A percentile compares a stretch with the other conserved stretches of the same genome.
Evolutionary conservation across 1,140 invertebrate genomes (phyloP).

Genomic region (Samia ricini): DNA sequence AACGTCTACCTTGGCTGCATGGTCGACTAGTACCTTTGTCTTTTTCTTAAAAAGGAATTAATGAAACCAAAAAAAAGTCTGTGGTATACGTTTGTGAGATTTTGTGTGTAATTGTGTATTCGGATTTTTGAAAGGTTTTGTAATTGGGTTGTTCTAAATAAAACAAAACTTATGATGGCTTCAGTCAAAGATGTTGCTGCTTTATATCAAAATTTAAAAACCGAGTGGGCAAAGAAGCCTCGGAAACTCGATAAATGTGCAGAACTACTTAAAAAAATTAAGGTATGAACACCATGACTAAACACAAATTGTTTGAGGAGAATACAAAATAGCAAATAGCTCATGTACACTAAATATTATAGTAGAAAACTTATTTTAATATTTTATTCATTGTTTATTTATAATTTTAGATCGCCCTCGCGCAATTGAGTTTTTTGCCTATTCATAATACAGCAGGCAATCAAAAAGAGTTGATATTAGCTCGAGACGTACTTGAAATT

Average conservation of each 20-base stretch:
- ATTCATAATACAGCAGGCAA: conserved; percentile 87
- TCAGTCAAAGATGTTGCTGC: conserved; percentile 82
- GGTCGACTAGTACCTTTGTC: no score
- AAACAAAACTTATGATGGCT: conserved; percentile 68
- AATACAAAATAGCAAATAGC: background rate
- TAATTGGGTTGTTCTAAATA: background rate
- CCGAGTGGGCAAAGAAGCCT: conserved; percentile 84
- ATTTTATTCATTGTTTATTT: no score
- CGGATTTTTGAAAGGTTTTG: no score
- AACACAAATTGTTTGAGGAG: background rate
- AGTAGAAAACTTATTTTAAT: no score
- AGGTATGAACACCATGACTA: conserved; percentile 77
- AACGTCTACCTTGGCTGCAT: no score
- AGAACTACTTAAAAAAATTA: conserved; percentile 84
- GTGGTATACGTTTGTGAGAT: background rate
- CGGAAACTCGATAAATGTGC: conserved; percentile 85
- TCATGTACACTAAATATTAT: no score
- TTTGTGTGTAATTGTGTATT: no score
- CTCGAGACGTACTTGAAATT: conserved; percentile 95
- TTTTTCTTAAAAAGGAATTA: no score
- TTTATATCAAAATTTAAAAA: conserved; percentile 85
- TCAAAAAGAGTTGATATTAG: conserved; percentile 92
- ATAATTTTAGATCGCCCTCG: conserved; percentile 85
- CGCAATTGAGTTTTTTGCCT: conserved; percentile 91
- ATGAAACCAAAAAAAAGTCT: background rate